Conservation (phyloP, 2,113 vertebrate genomes). For the Ophiodon elongatus region DNA sequence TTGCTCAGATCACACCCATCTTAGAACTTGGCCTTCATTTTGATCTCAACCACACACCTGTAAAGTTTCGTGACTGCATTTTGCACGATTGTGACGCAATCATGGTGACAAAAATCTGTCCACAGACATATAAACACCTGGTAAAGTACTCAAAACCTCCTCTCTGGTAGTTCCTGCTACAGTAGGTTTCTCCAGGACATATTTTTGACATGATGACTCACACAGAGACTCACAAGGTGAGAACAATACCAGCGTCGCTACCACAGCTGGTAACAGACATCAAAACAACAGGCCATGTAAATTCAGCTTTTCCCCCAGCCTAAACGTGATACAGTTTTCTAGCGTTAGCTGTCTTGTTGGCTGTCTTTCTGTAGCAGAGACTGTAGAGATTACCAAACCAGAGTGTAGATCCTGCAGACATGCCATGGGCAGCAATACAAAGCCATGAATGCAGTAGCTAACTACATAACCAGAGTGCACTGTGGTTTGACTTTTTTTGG, state of each 20-base stretch:
- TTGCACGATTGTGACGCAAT: too few relatives aligned
- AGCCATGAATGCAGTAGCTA: neutral
- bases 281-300: neutral
- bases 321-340: neutral
- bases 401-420: neutral
- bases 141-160: neutral
- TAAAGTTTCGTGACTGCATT: too few relatives aligned
- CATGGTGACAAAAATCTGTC: neutral
- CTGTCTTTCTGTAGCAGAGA: neutral
- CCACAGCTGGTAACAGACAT: neutral
- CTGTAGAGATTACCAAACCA: neutral
- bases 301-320: neutral
- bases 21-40: too few relatives aligned
- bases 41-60: too few relatives aligned
- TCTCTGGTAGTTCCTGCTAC: neutral
- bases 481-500: neutral
- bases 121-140: neutral
- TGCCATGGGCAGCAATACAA: neutral
- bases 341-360: neutral
- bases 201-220: neutral
- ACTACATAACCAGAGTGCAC: conserved; percentile 5
- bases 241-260: neutral
- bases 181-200: neutral
- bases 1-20: too few relatives aligned
- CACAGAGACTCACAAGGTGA: neutral